Evolutionary conservation across 2,888 invertebrate species (phyloP).

Genomic region (Balanococcus diminutus): DNA sequence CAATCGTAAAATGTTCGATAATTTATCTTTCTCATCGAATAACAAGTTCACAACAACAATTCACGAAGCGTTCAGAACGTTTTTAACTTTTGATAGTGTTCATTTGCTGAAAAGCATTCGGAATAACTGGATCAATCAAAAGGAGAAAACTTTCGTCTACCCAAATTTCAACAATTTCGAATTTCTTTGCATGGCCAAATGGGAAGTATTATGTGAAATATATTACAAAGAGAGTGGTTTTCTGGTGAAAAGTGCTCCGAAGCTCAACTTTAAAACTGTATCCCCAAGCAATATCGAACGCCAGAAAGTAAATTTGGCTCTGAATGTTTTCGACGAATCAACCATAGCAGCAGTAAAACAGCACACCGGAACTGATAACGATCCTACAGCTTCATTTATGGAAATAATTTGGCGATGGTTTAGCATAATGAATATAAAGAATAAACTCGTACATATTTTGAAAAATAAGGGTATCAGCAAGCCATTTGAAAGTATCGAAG

Average conservation of each 20-base stretch:
- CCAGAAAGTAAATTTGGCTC: neutral
- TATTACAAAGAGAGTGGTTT: neutral
- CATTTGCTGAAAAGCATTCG: conserved; percentile 12
- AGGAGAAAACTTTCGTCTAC: neutral
- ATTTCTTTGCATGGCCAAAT: neutral
- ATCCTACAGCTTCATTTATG: neutral
- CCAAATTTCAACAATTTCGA: neutral
- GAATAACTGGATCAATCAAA: neutral
- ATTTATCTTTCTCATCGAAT: no score
- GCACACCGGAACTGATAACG: neutral
- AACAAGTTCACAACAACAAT: no score
- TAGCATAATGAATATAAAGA: neutral
- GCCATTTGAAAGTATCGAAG: neutral
- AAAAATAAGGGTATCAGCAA: neutral
- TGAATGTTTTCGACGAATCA: neutral
- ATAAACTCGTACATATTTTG: neutral
- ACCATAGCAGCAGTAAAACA: neutral
- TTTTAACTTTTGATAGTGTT: neutral
- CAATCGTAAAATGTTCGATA: neutral
- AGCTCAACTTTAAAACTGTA: neutral
- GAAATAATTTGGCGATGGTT: neutral
- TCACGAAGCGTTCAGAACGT: no score
- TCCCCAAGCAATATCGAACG: neutral
- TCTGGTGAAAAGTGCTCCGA: neutral
- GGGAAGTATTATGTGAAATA: neutral